These are phyloP conservation scores for Rhynchonema sp. DNA, from an alignment of 2,888 invertebrate species.

Conservation along the genomic window DNA sequence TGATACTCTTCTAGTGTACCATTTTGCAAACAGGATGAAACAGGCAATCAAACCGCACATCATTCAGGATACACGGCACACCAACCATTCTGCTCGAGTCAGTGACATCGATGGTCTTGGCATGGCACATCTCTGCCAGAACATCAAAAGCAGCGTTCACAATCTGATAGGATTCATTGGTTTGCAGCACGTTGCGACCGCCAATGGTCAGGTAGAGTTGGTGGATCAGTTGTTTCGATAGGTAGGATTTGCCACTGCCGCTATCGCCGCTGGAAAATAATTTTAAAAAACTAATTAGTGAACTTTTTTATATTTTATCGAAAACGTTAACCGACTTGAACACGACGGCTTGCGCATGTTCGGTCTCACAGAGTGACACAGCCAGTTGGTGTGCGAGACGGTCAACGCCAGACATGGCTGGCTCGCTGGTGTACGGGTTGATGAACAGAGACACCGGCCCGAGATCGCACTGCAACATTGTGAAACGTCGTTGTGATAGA, in stretches of 20 bases:
- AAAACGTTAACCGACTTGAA: background rate
- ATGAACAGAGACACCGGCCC: constrained; percentile 73
- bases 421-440: constrained; percentile 51
- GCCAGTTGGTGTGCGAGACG: background rate
- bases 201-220: constrained; percentile 46
- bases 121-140: background rate
- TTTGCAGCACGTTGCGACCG: background rate
- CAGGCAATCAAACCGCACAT: too few relatives aligned
- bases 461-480: constrained; percentile 55
- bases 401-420: background rate
- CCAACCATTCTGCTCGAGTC: background rate
- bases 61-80: too few relatives aligned
- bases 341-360: background rate
- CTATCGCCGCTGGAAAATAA: constrained; percentile 43
- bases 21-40: too few relatives aligned
- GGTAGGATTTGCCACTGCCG: constrained; percentile 80
- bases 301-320: background rate
- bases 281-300: background rate
- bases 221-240: constrained; percentile 67
- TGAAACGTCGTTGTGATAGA: background rate
- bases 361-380: background rate
- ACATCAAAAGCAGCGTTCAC: constrained; percentile 2
- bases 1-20: too few relatives aligned
- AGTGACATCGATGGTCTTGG: background rate
- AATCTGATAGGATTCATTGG: background rate